Evolutionary conservation across 2,113 vertebrate genomes (phyloP), one percentile per base, ranked within the genome.

Genomic region (Peromyscus polionotus): DNA sequence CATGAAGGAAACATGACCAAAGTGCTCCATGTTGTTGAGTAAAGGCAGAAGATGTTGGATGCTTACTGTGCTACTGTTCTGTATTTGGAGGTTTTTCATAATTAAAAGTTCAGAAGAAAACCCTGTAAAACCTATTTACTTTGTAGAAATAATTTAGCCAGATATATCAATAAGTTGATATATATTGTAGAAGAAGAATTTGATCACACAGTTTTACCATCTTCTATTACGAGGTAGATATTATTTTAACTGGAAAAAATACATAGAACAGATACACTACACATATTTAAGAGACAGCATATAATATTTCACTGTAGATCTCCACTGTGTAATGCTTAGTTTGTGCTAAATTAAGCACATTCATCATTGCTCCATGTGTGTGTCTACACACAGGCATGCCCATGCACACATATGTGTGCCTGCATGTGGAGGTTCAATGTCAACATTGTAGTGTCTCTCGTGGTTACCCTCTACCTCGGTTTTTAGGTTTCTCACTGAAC

Each of bases 41-140:
- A 13, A 26, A 73, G 9, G 13, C 7, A 12, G 5, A 61, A 20
- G 39, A 8, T 57, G 19, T 42, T 91, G 2, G 28, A 31, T 84
- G 36, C 42, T 86, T 81, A 33, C 14, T 75, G 39, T 77, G 31
- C 19, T 93, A 0, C 26, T 88, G 17, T 70, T 93, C 11, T 36
- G 0, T n/a, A n/a, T 89, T 93, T 79, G 17, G 61, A 98, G 90
- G 7, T 80, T 75, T 54, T 80, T 91, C 45, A 61, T 89, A 61
- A 65, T 67, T 3, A 61, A 85, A 72, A 92, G 57, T 57, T 76
- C 39, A 93, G 73, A 83, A 26, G 5, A 31, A 63, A 48, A 87
- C 28, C 13, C 36, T 70, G 5, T 76, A 51, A 94, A 61, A 86
- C 31, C 6, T 4, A 16, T 70, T 93, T 79, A 42, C 19, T 91